These are phyloP conservation scores for Anser brachyrhynchus DNA, from an alignment of 2,113 vertebrate genomes.

Conservation along the genomic window DNA sequence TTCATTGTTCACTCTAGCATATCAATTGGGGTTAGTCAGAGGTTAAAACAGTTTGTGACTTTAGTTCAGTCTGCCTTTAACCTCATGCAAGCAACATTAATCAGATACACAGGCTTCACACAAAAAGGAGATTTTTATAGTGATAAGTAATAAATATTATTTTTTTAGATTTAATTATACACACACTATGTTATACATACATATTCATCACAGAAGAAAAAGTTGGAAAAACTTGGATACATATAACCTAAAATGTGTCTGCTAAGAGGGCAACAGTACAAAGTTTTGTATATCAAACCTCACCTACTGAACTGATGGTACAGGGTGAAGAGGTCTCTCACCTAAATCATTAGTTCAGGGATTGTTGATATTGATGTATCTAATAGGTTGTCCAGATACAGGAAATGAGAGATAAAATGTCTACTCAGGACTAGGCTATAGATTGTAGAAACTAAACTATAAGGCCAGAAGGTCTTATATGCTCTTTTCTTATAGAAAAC, in stretches of 20 bases:
- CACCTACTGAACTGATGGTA: not conserved
- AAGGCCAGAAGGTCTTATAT: not conserved
- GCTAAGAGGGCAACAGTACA: not conserved
- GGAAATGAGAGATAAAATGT: not conserved
- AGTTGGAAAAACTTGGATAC: not conserved
- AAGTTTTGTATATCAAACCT: not conserved
- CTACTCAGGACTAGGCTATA: not conserved
- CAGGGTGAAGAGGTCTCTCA: not conserved
- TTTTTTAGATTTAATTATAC: not conserved
- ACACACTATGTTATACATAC: not conserved
- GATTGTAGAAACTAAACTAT: not conserved
- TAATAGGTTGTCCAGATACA: not conserved
- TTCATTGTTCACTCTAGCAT: not conserved
- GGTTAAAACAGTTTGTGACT: not conserved
- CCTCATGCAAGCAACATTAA: not conserved
- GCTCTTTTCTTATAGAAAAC: not conserved
- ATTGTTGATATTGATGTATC: not conserved
- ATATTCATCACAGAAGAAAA: not conserved
- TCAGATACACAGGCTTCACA: not conserved
- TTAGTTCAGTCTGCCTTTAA: not conserved
- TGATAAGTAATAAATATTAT: not conserved
- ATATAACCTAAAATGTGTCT: not conserved
- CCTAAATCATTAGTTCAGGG: not conserved
- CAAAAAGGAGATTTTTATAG: not conserved
- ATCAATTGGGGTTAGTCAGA: fast-evolving